Evolutionary conservation across 2,888 invertebrate genomes (phyloP).

Genomic region (Melieria picta): DNA sequence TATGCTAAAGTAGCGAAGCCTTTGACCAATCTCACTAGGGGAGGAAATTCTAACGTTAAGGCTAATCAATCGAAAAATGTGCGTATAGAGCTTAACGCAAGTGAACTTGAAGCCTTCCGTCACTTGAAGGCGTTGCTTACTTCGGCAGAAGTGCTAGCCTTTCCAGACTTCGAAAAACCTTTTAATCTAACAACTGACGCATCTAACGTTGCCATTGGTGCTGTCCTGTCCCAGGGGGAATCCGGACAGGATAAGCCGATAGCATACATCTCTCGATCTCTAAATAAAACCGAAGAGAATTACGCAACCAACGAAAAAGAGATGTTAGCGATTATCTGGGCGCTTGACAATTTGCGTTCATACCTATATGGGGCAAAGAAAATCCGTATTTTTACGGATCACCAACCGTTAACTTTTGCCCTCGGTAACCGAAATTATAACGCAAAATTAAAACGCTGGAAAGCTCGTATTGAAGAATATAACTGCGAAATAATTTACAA

Average conservation of each 20-base stretch:
- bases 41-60: constrained; percentile 29
- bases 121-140: constrained; percentile 26
- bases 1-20: constrained; percentile 39
- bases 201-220: constrained; percentile 22
- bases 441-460: too few relatives aligned
- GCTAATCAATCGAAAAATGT: constrained; percentile 34
- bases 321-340: not conserved
- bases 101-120: constrained; percentile 22
- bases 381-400: too few relatives aligned
- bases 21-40: constrained; percentile 38
- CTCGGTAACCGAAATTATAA: too few relatives aligned
- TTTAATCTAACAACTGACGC: constrained; percentile 32
- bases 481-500: too few relatives aligned
- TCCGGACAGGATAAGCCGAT: constrained; percentile 7
- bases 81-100: constrained; percentile 22
- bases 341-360: too few relatives aligned
- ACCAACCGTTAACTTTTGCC: too few relatives aligned
- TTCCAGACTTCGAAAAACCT: constrained; percentile 30
- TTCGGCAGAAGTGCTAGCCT: constrained; percentile 30
- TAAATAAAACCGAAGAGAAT: constrained; percentile 22
- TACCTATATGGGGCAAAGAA: too few relatives aligned
- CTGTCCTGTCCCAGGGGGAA: constrained; percentile 18
- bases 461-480: too few relatives aligned
- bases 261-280: constrained; percentile 21
- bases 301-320: constrained; percentile 6